Evolutionary conservation across 30 jellyfish, hydroid and myxozoan species (phyloP).

Genomic region (Aurelia sp.): DNA sequence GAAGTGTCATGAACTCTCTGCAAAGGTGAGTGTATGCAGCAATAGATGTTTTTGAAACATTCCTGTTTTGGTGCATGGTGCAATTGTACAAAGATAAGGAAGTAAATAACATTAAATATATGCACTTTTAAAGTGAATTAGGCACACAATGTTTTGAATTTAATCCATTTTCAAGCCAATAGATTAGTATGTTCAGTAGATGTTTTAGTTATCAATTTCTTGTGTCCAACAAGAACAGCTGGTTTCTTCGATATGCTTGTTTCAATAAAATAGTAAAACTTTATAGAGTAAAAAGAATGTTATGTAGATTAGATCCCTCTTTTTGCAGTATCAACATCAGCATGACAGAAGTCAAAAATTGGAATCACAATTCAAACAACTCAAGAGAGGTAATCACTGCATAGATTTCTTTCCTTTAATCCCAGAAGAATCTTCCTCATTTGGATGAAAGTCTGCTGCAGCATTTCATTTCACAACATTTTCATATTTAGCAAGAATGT

Average conservation of each 20-base stretch:
- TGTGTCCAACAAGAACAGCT: background rate
- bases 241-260: background rate
- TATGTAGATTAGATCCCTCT: background rate
- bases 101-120: too few relatives aligned
- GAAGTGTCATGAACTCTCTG: constrained; percentile 57
- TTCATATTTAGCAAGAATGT: too few relatives aligned
- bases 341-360: constrained; percentile 65
- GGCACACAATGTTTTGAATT: too few relatives aligned
- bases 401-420: too few relatives aligned
- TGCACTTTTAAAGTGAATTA: too few relatives aligned
- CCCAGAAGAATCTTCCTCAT: too few relatives aligned
- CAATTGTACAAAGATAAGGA: too few relatives aligned
- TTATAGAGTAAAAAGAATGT: background rate
- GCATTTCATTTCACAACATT: too few relatives aligned
- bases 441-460: too few relatives aligned
- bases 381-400: constrained; percentile 64
- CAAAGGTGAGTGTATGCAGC: constrained; percentile 55
- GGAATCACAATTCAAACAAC: constrained; percentile 84
- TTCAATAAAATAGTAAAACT: background rate
- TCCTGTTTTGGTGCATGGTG: too few relatives aligned
- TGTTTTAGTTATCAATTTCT: background rate
- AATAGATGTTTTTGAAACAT: background rate
- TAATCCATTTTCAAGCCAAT: too few relatives aligned
- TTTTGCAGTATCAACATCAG: constrained; percentile 51
- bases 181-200: too few relatives aligned